A percentile compares a stretch with the other conserved stretches of the same genome.
Evolutionary conservation across 2,797 vertebrate species (phyloP).

Genomic region (Coluber constrictor): DNA sequence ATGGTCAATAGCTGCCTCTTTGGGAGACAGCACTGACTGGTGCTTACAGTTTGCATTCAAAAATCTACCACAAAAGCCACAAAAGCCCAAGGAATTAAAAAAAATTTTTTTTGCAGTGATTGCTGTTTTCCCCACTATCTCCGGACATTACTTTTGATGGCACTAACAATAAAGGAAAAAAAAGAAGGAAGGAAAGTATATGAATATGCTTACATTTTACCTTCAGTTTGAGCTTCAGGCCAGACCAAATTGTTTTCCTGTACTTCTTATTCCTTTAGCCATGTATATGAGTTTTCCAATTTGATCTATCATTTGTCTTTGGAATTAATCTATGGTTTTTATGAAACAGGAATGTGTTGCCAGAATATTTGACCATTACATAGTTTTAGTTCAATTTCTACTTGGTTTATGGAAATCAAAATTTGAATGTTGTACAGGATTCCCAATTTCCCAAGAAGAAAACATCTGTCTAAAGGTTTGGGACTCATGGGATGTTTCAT

Average conservation of each 20-base stretch:
- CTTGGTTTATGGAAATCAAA: background rate
- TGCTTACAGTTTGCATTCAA: too few relatives aligned
- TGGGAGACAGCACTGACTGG: background rate
- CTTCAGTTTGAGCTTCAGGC: background rate
- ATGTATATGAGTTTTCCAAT: background rate
- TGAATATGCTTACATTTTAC: background rate
- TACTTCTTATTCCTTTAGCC: background rate
- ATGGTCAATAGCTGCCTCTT: background rate
- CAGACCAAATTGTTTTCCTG: background rate
- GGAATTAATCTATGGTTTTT: background rate
- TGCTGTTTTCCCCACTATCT: background rate
- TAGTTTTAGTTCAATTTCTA: background rate
- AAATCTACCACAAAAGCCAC: background rate
- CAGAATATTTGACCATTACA: background rate
- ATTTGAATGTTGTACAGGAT: background rate
- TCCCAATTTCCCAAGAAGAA: background rate
- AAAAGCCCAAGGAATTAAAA: background rate
- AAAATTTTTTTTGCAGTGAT: background rate
- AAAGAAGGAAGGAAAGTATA: background rate
- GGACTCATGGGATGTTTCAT: background rate
- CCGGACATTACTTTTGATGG: background rate
- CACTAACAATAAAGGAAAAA: background rate
- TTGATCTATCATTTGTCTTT: background rate
- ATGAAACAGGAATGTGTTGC: background rate
- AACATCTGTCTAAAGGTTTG: background rate